Evolutionary conservation across 2,888 invertebrate genomes (phyloP).

Genomic region (Lottia scabra): DNA sequence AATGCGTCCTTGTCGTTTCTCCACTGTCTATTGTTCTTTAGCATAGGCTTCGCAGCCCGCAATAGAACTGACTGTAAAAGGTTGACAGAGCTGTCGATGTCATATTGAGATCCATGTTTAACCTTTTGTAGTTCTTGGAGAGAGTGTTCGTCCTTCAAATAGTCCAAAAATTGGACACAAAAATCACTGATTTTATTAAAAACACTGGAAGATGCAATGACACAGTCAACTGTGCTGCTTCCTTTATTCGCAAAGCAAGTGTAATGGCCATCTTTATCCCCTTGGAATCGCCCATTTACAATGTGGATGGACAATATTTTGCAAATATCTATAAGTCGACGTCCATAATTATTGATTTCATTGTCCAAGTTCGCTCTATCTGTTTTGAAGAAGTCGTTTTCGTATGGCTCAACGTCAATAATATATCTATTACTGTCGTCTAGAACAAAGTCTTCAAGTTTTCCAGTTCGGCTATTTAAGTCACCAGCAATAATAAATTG

Average conservation of each 20-base stretch:
- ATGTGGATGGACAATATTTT: background rate
- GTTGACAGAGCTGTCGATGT: too few relatives aligned
- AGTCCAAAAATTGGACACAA: too few relatives aligned
- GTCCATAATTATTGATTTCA: background rate
- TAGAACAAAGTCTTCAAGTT: background rate
- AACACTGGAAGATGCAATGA: background rate
- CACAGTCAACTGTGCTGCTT: slow-evolving; percentile 1
- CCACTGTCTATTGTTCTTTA: background rate
- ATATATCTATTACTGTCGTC: slow-evolving; percentile 1
- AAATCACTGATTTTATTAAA: background rate
- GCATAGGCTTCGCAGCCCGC: background rate
- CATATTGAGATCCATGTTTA: too few relatives aligned
- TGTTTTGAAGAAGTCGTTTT: background rate
- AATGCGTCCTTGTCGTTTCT: too few relatives aligned
- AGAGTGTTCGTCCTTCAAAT: too few relatives aligned
- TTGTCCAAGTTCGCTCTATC: background rate
- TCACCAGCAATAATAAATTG: too few relatives aligned
- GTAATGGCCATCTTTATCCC: background rate
- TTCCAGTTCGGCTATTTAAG: background rate
- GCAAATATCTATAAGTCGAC: background rate
- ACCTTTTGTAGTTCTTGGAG: too few relatives aligned
- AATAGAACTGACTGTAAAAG: background rate
- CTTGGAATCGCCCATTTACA: background rate
- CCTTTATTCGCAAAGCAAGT: slow-evolving; percentile 1
- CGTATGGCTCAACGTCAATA: background rate